A percentile compares a stretch with the other conserved stretches of the same genome.
These are phyloP conservation scores for Apus apus DNA, from an alignment of 2,113 vertebrate genomes.

Conservation along the genomic window DNA sequence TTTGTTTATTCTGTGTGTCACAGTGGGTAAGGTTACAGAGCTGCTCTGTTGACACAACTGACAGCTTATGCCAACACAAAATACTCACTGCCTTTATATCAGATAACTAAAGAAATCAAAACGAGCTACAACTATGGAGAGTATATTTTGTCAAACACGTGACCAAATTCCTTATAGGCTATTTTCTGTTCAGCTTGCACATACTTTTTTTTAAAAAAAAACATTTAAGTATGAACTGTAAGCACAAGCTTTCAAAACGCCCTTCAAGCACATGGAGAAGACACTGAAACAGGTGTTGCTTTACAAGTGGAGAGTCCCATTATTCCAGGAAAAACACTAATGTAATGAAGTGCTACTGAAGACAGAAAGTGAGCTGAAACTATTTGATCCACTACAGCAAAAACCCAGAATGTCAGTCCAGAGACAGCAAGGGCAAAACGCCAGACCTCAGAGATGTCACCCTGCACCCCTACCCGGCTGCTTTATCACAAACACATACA, in stretches of 20 bases:
- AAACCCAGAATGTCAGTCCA: rapidly evolving
- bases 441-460: rapidly evolving
- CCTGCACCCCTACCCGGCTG: no score
- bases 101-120: constrained; percentile 57
- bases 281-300: neutral
- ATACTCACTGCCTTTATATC: constrained; percentile 33
- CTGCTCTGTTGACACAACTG: constrained; percentile 56
- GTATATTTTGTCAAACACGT: neutral
- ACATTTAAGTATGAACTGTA: neutral
- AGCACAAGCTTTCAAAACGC: neutral
- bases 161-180: neutral
- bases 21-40: constrained; percentile 71
- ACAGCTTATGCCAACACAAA: constrained; percentile 65
- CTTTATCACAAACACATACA: rapidly evolving
- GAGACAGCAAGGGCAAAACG: neutral
- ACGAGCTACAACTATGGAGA: constrained; percentile 2
- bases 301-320: rapidly evolving
- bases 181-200: neutral
- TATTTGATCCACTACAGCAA: rapidly evolving
- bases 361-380: neutral
- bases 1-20: constrained; percentile 60
- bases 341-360: neutral
- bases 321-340: neutral
- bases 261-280: neutral
- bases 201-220: neutral